Evolutionary conservation across 2,113 vertebrate genomes (phyloP), one percentile per base, ranked within the genome.

Genomic region (Lutjanus erythropterus): DNA sequence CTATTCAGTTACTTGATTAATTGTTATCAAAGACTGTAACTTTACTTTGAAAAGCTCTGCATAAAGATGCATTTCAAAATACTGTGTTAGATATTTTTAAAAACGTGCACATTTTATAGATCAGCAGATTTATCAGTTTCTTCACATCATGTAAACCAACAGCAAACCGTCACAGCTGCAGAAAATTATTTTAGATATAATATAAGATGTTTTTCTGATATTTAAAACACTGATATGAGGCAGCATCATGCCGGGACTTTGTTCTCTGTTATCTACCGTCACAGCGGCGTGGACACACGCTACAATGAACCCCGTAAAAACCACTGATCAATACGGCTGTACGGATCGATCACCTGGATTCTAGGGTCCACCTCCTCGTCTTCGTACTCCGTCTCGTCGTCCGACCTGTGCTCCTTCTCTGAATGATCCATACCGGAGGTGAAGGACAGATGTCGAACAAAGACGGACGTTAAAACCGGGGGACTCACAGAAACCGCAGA

Each of bases 341-440:
- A 8, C 12, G 47, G n/a, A 4, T 0, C 0, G 11, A 2, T 31
- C 84, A 98, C 97, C 97, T 98, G 97, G 72, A 99, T 97, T 49
- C 97, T 93, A 47, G 97, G 97, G 37, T 99, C 97, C 91, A 98
- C 96, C 90, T 98, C 97, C 81, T 98, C 96, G 21, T 96, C 95
- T 15, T 94, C 94, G 14, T 93, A 94, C 14, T 95, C 94, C 4
- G 74, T 50, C 77, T 95, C 95, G 41, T 94, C 94, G 9, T 95
- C 94, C 12, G 94, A 90, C 70, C 87, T 53, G 76, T 80, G 86
- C 50, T 93, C 93, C 71, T 76, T 90, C 66, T 95, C 92, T 21
- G 21, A 15, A 9, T 15, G 85, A 3, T 95, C 94, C 95, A 96
- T 96, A 18, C 1, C 42, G 80, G 61, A 50, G 59, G 52, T 56